phyloP scores from a whole-genome alignment of 1,140 invertebrate species.

The Hyposmocoma kahamanoa region DNA sequence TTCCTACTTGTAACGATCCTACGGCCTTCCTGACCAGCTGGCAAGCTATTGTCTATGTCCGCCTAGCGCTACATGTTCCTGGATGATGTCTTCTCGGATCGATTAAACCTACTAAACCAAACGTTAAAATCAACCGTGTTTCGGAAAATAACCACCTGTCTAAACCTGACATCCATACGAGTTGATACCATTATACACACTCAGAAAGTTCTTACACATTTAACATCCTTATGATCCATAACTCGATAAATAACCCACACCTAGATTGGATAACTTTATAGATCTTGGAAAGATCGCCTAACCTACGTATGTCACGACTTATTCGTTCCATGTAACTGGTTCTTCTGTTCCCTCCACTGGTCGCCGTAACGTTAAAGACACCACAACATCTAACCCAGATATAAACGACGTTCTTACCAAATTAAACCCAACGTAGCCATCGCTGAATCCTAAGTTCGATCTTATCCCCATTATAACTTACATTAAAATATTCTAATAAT shows the following conservation, averaged over 20 bases:
- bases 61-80: constrained; percentile 37
- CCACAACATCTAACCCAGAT: constrained; percentile 35
- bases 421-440: constrained; percentile 60
- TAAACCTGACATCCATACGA: constrained; percentile 53
- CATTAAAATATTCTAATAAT: constrained; percentile 42
- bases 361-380: constrained; percentile 38
- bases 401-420: constrained; percentile 45
- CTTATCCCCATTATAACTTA: constrained; percentile 56
- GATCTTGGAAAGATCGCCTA: constrained; percentile 57
- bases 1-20: background rate
- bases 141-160: constrained; percentile 60
- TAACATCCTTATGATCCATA: constrained; percentile 52
- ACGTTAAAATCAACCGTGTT: constrained; percentile 48
- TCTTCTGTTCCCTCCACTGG: constrained; percentile 33
- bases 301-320: constrained; percentile 46
- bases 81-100: constrained; percentile 47
- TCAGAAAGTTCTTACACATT: constrained; percentile 54
- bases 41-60: constrained; percentile 20
- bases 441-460: constrained; percentile 47
- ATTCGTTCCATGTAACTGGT: constrained; percentile 28
- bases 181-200: constrained; percentile 51
- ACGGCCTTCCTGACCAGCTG: constrained; percentile 28
- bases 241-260: constrained; percentile 42
- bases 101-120: constrained; percentile 53
- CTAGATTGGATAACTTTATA: constrained; percentile 38